phyloP scores from a whole-genome alignment of 2,888 invertebrate species.

The Chrysolina haemoptera region DNA sequence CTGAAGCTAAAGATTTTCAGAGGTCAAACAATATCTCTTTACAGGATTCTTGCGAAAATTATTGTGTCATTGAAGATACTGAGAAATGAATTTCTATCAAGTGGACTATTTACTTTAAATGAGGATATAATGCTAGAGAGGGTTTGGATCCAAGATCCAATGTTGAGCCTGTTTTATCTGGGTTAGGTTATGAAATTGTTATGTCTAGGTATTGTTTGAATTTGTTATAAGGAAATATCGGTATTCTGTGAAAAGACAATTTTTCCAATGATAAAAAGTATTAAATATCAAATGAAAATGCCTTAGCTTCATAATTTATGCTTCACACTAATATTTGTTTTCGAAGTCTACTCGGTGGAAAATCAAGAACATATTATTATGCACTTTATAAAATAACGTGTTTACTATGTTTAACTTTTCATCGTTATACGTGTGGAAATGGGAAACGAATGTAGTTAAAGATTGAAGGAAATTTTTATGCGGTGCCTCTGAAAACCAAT shows the following conservation, averaged over 20 bases:
- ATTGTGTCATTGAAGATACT: too few species aligned
- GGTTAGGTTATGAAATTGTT: not conserved
- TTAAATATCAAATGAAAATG: not conserved
- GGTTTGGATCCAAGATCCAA: not conserved
- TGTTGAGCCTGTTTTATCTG: not conserved
- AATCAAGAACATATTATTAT: not conserved
- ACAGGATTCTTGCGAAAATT: too few species aligned
- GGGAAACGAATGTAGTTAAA: not conserved
- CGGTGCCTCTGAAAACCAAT: constrained; percentile 18
- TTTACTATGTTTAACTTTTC: not conserved
- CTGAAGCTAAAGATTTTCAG: too few species aligned
- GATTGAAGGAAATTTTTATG: not conserved
- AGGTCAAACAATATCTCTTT: too few species aligned
- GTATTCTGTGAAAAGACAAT: constrained; percentile 13
- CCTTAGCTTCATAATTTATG: not conserved
- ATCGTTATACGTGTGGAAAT: not conserved
- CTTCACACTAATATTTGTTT: not conserved
- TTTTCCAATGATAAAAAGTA: not conserved
- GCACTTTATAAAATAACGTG: too few species aligned
- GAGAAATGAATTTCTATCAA: too few species aligned
- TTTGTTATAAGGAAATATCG: not conserved
- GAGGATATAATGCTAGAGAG: not conserved
- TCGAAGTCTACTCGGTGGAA: not conserved
- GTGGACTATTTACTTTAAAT: too few species aligned
- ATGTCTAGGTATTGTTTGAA: not conserved